Evolutionary conservation across 2,113 vertebrate species (phyloP).

Genomic region (Ancistrus triradiatus): DNA sequence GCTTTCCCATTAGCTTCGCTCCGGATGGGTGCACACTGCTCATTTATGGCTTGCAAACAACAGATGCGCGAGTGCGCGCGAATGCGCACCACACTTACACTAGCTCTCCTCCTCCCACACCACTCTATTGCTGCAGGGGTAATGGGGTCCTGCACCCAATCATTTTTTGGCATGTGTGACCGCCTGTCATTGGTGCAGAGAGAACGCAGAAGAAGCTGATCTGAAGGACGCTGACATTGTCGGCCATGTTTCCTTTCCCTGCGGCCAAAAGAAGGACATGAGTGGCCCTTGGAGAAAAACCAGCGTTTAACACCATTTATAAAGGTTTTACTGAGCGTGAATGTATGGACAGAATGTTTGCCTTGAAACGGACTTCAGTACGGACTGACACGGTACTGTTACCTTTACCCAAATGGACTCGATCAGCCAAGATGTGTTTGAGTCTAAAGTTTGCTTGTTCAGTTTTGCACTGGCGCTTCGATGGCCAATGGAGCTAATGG

Average conservation of each 20-base stretch:
- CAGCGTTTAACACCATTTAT: not conserved
- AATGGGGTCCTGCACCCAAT: constrained; percentile 49
- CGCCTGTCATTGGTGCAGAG: constrained; percentile 38
- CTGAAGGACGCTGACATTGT: constrained; percentile 22
- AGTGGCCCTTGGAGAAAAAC: too few relatives aligned
- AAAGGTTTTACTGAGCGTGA: too few relatives aligned
- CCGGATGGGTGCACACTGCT: constrained; percentile 55
- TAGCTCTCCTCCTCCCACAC: constrained; percentile 6
- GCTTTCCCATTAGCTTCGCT: constrained; percentile 66
- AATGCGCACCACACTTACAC: constrained; percentile 13
- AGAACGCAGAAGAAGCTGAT: constrained; percentile 33
- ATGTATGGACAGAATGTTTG: too few relatives aligned
- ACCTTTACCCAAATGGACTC: too few relatives aligned
- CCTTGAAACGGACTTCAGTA: too few relatives aligned
- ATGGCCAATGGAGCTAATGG: too few relatives aligned
- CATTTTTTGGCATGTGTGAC: constrained; percentile 31
- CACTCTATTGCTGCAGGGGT: constrained; percentile 40
- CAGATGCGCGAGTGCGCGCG: constrained; percentile 19
- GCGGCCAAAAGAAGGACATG: too few relatives aligned
- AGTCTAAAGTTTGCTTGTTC: too few relatives aligned
- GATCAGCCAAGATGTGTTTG: too few relatives aligned
- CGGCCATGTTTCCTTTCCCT: constrained; percentile 37
- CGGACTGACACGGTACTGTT: too few relatives aligned
- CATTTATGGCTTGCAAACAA: constrained; percentile 46
- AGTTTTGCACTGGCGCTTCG: too few relatives aligned